These are phyloP conservation scores for Crossoptilon crossoptilon DNA, from an alignment of 2,797 vertebrate species.

Conservation along the genomic window DNA sequence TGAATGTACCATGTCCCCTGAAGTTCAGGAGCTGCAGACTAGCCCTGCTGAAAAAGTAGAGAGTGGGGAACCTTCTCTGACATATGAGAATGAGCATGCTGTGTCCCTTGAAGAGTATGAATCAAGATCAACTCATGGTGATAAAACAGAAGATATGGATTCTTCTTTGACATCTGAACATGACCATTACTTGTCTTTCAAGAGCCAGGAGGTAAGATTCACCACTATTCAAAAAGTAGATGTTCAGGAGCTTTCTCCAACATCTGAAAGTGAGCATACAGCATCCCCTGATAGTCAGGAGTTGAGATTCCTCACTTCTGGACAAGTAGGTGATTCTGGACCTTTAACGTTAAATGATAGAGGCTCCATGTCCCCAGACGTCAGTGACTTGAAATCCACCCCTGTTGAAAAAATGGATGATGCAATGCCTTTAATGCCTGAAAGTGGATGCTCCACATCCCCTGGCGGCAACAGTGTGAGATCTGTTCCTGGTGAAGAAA, in stretches of 20 bases:
- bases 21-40: constrained; percentile 42
- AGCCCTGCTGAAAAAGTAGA: constrained; percentile 16
- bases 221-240: background rate
- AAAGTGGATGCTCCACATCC: background rate
- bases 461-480: constrained; percentile 45
- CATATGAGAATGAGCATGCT: background rate
- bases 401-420: constrained; percentile 1
- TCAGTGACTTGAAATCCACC: background rate
- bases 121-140: background rate
- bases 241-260: background rate
- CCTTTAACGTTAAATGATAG: rapidly evolving
- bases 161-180: constrained; percentile 14
- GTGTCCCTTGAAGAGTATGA: background rate
- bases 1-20: constrained; percentile 51
- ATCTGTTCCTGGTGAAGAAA: constrained; percentile 48
- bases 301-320: background rate
- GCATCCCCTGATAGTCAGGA: constrained; percentile 7
- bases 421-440: background rate
- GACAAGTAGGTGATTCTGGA: background rate
- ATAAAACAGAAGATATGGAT: background rate
- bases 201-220: constrained; percentile 53
- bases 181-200: background rate
- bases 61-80: background rate
- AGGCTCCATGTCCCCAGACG: constrained; percentile 9
- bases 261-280: background rate